Conservation (phyloP, 92 coral and sea anemone genomes). For the Pocillopora meandrina region DNA sequence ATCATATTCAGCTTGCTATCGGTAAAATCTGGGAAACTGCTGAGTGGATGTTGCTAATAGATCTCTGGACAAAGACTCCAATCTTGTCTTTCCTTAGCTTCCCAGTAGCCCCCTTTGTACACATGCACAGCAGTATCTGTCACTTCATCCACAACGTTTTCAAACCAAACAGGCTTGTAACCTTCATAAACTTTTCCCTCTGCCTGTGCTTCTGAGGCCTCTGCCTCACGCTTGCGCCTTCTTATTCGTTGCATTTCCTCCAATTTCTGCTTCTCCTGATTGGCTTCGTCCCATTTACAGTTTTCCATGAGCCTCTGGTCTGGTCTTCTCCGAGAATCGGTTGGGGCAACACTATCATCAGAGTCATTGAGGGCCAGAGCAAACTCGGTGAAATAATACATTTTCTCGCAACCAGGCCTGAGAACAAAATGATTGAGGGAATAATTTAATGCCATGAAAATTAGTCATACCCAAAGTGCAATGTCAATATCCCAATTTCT, state of each 20-base stretch:
- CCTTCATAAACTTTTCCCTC: constrained; percentile 93
- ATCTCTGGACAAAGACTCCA: constrained; percentile 94
- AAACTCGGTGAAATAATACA: constrained; percentile 87
- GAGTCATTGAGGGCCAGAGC: constrained; percentile 85
- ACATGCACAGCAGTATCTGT: constrained; percentile 80
- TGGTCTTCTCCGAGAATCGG: constrained; percentile 93
- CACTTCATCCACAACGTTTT: constrained; percentile 84
- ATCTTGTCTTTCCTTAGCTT: constrained; percentile 91
- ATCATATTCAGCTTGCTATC: neutral
- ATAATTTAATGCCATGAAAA: neutral
- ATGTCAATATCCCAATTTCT: neutral
- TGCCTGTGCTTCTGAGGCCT: constrained; percentile 74
- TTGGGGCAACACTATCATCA: constrained; percentile 81
- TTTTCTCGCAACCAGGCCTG: constrained; percentile 83
- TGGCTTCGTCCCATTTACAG: constrained; percentile 95
- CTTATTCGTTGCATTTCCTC: constrained; percentile 96
- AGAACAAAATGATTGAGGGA: neutral
- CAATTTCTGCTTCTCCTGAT: constrained; percentile 86
- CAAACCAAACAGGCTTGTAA: constrained; percentile 95
- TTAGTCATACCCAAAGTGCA: neutral
- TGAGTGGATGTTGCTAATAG: constrained; percentile 25
- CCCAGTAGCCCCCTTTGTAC: constrained; percentile 99
- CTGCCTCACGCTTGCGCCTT: constrained; percentile 85
- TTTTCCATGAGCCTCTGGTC: constrained; percentile 97
- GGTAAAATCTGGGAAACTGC: neutral